These are phyloP conservation scores for Mythimna pallens DNA, from an alignment of 2,888 invertebrate genomes.

Conservation along the genomic window DNA sequence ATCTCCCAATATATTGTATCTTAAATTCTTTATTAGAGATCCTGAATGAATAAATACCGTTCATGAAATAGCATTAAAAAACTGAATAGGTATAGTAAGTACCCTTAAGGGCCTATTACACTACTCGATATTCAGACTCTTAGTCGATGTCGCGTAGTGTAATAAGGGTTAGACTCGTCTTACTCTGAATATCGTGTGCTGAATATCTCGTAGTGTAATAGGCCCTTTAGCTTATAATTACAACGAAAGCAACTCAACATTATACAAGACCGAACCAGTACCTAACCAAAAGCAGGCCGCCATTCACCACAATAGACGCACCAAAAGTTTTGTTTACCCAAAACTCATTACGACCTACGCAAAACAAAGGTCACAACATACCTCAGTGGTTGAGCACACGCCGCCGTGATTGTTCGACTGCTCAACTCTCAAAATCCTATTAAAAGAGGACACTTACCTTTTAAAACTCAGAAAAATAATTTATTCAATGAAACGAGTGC, in stretches of 20 bases:
- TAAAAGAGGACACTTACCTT: slow-evolving; percentile 63
- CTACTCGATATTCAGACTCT: too few relatives aligned
- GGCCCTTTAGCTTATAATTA: background rate
- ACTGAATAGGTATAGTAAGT: background rate
- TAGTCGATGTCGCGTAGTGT: too few relatives aligned
- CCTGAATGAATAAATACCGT: too few relatives aligned
- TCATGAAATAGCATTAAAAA: background rate
- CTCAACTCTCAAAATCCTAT: slow-evolving; percentile 56
- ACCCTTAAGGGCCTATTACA: background rate
- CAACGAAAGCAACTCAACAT: background rate
- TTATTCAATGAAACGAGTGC: slow-evolving; percentile 69
- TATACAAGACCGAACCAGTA: slow-evolving; percentile 3
- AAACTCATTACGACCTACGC: slow-evolving; percentile 54
- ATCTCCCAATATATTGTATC: too few relatives aligned
- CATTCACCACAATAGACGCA: slow-evolving; percentile 29
- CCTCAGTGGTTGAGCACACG: slow-evolving; percentile 27
- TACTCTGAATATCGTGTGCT: too few relatives aligned
- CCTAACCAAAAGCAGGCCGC: slow-evolving; percentile 10
- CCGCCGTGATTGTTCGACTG: slow-evolving; percentile 50
- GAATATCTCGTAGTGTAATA: too few relatives aligned
- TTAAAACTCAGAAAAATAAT: slow-evolving; percentile 72
- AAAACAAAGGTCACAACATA: slow-evolving; percentile 45
- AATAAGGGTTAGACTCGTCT: too few relatives aligned
- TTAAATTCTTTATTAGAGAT: too few relatives aligned
- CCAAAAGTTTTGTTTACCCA: slow-evolving; percentile 47